Percentiles rank a stretch among this genome's conserved stretches.
Evolutionary conservation across 2,113 vertebrate genomes (phyloP).

Genomic region (Gila orcuttii): DNA sequence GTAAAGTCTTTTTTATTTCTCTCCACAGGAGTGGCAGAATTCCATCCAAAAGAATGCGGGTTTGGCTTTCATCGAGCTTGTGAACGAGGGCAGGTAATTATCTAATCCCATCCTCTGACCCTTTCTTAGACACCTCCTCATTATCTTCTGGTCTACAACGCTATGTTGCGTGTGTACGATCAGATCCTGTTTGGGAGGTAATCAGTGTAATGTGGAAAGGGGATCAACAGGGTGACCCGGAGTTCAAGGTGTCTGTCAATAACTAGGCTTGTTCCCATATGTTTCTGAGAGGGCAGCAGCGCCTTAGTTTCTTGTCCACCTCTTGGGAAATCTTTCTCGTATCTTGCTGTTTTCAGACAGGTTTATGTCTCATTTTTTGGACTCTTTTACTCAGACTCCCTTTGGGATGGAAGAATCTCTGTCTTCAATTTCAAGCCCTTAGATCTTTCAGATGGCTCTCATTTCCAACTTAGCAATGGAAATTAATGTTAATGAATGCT

Average conservation of each 20-base stretch:
- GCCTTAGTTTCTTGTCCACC: constrained; percentile 7
- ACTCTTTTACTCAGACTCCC: constrained; percentile 38
- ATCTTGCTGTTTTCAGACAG: constrained; percentile 39
- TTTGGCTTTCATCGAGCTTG: constrained; percentile 86
- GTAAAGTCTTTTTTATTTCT: constrained; percentile 50
- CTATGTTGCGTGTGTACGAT: neutral
- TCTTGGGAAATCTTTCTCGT: constrained; percentile 40
- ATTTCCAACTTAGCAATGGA: constrained; percentile 40
- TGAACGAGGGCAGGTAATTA: constrained; percentile 84
- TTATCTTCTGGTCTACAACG: constrained; percentile 51
- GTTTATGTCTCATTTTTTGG: constrained; percentile 41
- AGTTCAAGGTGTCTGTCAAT: constrained; percentile 47
- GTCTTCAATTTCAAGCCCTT: constrained; percentile 49
- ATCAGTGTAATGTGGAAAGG: constrained; percentile 42
- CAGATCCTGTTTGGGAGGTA: constrained; percentile 19
- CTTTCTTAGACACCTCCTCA: constrained; percentile 53
- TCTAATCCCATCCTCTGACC: constrained; percentile 27
- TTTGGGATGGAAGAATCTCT: constrained; percentile 51
- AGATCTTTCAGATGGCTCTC: constrained; percentile 51
- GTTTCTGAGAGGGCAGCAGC: constrained; percentile 5
- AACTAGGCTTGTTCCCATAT: constrained; percentile 24
- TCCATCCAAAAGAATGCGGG: constrained; percentile 89
- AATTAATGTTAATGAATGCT: constrained; percentile 57
- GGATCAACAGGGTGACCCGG: constrained; percentile 43
- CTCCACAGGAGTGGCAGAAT: constrained; percentile 85